These are phyloP conservation scores for Dynastes hyllus DNA, from an alignment of 2,888 invertebrate genomes.

Conservation along the genomic window DNA sequence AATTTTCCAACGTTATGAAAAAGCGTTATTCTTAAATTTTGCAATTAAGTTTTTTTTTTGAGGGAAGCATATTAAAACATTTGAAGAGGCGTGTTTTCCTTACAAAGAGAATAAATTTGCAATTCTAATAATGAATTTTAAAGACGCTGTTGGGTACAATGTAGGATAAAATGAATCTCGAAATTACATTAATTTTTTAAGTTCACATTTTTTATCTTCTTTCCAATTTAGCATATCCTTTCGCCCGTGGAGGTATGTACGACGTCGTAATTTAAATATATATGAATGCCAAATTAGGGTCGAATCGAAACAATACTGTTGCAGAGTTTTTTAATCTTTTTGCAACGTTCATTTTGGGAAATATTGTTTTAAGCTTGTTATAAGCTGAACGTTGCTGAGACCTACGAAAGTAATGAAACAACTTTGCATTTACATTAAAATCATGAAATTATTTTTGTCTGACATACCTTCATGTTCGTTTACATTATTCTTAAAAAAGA, in stretches of 20 bases:
- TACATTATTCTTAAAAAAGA: too few species aligned
- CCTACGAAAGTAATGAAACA: too few species aligned
- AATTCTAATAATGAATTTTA: slow-evolving; percentile 38
- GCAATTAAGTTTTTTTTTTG: slow-evolving; percentile 21
- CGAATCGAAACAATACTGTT: not conserved
- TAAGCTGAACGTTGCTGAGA: too few species aligned
- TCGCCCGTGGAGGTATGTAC: not conserved
- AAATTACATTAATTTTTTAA: slow-evolving; percentile 40
- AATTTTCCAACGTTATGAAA: slow-evolving; percentile 14
- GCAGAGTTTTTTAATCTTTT: too few species aligned
- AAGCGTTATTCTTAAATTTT: slow-evolving; percentile 28
- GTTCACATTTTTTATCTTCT: slow-evolving; percentile 8
- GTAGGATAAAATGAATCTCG: slow-evolving; percentile 18
- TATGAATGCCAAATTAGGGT: not conserved
- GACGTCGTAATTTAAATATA: not conserved
- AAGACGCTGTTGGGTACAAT: slow-evolving; percentile 30
- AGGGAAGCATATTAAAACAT: slow-evolving; percentile 27
- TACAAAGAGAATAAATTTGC: slow-evolving; percentile 37
- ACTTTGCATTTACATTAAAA: too few species aligned
- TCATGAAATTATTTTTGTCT: too few species aligned
- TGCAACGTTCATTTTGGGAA: too few species aligned
- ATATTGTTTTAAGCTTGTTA: too few species aligned
- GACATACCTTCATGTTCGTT: too few species aligned
- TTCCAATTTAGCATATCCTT: not conserved
- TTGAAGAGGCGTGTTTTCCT: slow-evolving; percentile 14